Evolutionary conservation across 1,140 invertebrate genomes (phyloP).

Genomic region (Pachyrhynchus sulphureomaculatus): DNA sequence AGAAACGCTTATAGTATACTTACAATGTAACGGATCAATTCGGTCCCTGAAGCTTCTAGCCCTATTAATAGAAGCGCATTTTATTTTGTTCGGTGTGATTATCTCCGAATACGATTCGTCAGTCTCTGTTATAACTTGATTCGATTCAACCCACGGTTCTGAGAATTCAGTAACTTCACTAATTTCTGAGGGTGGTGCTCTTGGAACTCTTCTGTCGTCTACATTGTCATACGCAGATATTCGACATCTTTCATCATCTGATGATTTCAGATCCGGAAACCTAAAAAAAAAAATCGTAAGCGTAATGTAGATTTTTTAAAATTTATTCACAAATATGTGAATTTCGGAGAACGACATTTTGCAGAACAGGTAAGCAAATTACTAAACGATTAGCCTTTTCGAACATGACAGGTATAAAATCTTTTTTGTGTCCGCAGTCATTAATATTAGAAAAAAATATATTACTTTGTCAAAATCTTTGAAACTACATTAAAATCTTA

Average conservation of each 20-base stretch:
- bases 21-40: constrained; percentile 70
- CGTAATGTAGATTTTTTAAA: background rate
- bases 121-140: constrained; percentile 41
- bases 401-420: too few species aligned
- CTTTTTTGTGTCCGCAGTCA: too few species aligned
- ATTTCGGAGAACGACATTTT: too few species aligned
- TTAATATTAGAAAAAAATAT: too few species aligned
- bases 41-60: constrained; percentile 73
- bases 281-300: constrained; percentile 27
- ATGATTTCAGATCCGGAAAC: constrained; percentile 46
- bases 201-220: constrained; percentile 53
- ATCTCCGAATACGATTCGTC: constrained; percentile 46
- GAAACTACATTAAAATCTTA: too few species aligned
- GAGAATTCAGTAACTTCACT: constrained; percentile 49
- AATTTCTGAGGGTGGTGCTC: constrained; percentile 47
- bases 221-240: constrained; percentile 78
- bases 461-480: too few species aligned
- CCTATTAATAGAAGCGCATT: constrained; percentile 54
- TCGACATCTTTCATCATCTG: constrained; percentile 49
- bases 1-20: constrained; percentile 47
- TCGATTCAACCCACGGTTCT: constrained; percentile 48
- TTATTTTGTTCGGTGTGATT: constrained; percentile 35
- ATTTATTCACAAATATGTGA: too few species aligned
- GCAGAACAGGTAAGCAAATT: too few species aligned
- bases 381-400: too few species aligned